phyloP scores from a whole-genome alignment of 2,888 invertebrate genomes.

The Cartodere bifasciata region DNA sequence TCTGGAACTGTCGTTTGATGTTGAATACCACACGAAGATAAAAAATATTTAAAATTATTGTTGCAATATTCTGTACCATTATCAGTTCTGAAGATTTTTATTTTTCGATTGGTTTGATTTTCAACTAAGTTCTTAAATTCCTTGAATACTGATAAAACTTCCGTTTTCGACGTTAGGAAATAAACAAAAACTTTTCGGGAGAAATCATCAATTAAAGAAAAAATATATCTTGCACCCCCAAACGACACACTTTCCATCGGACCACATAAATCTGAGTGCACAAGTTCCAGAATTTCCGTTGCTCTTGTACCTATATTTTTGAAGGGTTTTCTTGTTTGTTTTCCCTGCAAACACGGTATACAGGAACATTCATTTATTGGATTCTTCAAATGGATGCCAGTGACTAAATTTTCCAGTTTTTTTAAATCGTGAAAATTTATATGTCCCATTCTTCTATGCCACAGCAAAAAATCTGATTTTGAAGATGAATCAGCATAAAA shows the following conservation, averaged over 20 bases:
- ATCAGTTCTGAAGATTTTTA: too few relatives aligned
- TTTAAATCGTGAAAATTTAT: slow-evolving; percentile 7
- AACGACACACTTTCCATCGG: neutral
- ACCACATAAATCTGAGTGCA: slow-evolving; percentile 4
- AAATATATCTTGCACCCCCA: slow-evolving; percentile 5
- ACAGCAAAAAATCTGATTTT: too few relatives aligned
- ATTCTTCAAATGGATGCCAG: too few relatives aligned
- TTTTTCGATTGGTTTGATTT: too few relatives aligned
- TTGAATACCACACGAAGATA: slow-evolving; percentile 14
- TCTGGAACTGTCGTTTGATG: slow-evolving; percentile 17
- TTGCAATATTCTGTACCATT: slow-evolving; percentile 12
- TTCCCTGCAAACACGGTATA: slow-evolving; percentile 10
- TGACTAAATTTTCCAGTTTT: slow-evolving; percentile 8
- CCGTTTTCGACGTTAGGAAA: too few relatives aligned
- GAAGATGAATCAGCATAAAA: too few relatives aligned
- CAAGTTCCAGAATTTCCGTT: slow-evolving; percentile 2
- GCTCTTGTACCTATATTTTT: neutral
- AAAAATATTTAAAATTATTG: slow-evolving; percentile 9
- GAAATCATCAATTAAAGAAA: slow-evolving; percentile 5
- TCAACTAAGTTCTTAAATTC: too few relatives aligned
- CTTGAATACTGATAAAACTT: too few relatives aligned
- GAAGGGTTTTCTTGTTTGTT: slow-evolving; percentile 4
- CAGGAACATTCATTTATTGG: slow-evolving; percentile 7
- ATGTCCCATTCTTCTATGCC: slow-evolving; percentile 14
- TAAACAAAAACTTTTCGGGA: too few relatives aligned